Base-by-base conservation (phyloP, 2,888 invertebrate genomes). In the Monochamus alternatus region DNA sequence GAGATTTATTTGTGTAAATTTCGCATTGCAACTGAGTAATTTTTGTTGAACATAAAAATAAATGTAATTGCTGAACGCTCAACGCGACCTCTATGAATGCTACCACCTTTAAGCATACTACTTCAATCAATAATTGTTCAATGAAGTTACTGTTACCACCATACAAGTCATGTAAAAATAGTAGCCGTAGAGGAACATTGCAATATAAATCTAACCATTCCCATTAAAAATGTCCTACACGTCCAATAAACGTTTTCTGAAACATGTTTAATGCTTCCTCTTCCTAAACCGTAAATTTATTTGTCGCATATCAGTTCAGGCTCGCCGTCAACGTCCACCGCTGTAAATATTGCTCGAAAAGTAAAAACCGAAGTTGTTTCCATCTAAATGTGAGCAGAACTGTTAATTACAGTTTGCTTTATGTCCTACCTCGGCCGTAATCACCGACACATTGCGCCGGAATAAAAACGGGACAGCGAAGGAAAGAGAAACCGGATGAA, bases 281-380 rank as follows among this genome's bases (percentile, higher is more conserved):
- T 81, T 81, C 81, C 79, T 81, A 79, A 81, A 81, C 66, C 73
- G 74, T 75, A 75, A 76, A 81, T 79, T 81, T 77, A 81, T 79
- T 77, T 79, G 75, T 73, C 76, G 69, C 75, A 64, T 76, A 78
- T 78, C 77, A 73, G 47, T 69, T 69, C 69, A 75, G 71, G 69
- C 58, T 75, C 73, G 76, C 73, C 77, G 75, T 78, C 78, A 78
- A 74, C 63, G 74, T 67, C 75, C 66, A 70, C 67, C 74, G 76
- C 74, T 60, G 75, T 80, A 80, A 80, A 81, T 77, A 75, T 78
- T 76, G 67, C 58, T 75, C 66, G 60, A 76, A 69, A 63, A 63
- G 71, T 32, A 71, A 71, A 71, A 71, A 71, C 71, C 52, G 51
- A 63, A 52, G 62, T 30, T 22, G 62, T 71, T 71, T 52, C 51